Conservation (phyloP, 2,797 vertebrate genomes). For the Dicrostonyx torquatus region DNA sequence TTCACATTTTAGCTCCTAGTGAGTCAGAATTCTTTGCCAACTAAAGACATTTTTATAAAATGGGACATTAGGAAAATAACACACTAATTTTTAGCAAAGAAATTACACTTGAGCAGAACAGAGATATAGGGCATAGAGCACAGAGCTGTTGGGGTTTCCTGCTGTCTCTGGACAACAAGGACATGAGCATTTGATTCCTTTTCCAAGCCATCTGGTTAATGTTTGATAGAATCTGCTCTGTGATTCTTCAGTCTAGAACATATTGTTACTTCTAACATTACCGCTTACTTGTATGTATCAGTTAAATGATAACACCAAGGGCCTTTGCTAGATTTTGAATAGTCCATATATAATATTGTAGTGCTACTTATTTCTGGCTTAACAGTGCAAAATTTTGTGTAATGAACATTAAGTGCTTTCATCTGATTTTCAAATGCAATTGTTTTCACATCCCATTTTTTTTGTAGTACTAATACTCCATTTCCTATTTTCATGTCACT, state of each 20-base stretch:
- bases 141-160: not conserved
- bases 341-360: not conserved
- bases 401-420: not conserved
- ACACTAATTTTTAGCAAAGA: not conserved
- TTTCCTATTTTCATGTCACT: not conserved
- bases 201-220: not conserved
- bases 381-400: slow-evolving; percentile 48
- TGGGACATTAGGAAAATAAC: slow-evolving; percentile 21
- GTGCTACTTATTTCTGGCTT: slow-evolving; percentile 26
- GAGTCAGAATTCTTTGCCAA: not conserved
- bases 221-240: not conserved
- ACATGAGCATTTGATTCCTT: not conserved
- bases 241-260: not conserved
- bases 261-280: not conserved
- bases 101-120: not conserved
- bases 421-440: not conserved
- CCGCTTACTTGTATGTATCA: not conserved
- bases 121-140: not conserved
- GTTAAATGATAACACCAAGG: slow-evolving; percentile 51
- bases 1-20: not conserved
- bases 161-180: not conserved
- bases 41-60: not conserved
- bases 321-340: not conserved
- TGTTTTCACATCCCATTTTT: not conserved
- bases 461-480: not conserved